Conservation (phyloP, 1,140 invertebrate species). For the Ephestia elutella region DNA sequence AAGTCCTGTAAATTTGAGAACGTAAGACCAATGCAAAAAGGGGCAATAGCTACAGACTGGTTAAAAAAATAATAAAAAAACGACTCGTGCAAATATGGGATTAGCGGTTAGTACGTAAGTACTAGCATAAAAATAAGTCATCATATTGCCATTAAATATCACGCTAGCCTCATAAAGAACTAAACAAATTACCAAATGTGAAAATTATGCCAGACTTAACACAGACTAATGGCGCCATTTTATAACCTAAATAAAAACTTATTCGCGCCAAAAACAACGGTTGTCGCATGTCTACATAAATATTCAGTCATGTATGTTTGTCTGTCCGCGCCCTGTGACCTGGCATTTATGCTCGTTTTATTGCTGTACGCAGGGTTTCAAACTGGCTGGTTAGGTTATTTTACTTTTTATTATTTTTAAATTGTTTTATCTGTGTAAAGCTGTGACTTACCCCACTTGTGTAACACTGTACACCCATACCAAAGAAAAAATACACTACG, state of each 20-base stretch:
- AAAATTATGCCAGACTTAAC: constrained; percentile 5
- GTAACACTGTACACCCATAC: no score
- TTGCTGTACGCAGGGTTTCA: neutral
- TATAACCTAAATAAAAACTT: neutral
- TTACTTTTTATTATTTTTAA: no score
- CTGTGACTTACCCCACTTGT: no score
- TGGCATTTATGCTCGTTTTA: neutral
- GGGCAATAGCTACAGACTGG: neutral
- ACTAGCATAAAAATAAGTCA: neutral
- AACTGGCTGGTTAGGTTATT: no score
- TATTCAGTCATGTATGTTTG: neutral
- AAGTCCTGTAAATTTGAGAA: neutral
- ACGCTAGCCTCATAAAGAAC: neutral
- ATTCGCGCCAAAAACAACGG: neutral
- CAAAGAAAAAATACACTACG: no score
- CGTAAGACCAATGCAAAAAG: neutral
- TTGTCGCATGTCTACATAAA: constrained; percentile 1
- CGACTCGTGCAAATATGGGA: no score
- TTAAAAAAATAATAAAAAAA: no score
- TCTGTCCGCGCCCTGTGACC: constrained; percentile 2
- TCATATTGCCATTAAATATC: neutral
- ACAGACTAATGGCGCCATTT: neutral
- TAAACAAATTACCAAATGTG: constrained; percentile 1
- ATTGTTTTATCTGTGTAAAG: no score
- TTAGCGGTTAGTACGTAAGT: no score